These are phyloP conservation scores for Phalera bucephala DNA, from an alignment of 2,888 invertebrate species.

Conservation along the genomic window DNA sequence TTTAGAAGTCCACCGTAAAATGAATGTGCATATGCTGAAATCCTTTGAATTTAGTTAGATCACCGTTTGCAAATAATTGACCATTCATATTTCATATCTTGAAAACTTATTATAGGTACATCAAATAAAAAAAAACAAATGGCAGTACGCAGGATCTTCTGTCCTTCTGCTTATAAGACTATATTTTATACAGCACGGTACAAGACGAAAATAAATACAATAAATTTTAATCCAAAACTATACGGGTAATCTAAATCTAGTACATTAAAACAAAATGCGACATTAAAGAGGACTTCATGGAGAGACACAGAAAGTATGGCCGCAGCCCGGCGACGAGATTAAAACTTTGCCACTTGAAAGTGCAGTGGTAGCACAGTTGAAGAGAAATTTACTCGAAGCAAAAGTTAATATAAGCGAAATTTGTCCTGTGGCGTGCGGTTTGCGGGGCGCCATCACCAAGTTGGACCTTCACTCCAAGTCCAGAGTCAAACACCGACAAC, in stretches of 20 bases:
- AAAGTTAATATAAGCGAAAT: constrained; percentile 81
- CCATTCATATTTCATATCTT: too few relatives aligned
- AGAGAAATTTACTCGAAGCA: constrained; percentile 74
- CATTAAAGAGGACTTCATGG: constrained; percentile 24
- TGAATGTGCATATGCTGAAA: constrained; percentile 42
- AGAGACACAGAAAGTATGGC: constrained; percentile 42
- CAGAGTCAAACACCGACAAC: constrained; percentile 46
- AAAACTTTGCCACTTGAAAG: constrained; percentile 76
- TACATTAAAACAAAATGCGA: too few relatives aligned
- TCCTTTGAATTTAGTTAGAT: constrained; percentile 9
- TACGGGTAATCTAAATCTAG: neutral
- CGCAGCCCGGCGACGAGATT: constrained; percentile 59
- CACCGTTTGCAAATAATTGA: too few relatives aligned
- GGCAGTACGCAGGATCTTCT: too few relatives aligned
- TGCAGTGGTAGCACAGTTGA: constrained; percentile 69
- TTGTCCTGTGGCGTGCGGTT: constrained; percentile 70
- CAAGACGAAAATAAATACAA: too few relatives aligned
- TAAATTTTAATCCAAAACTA: too few relatives aligned
- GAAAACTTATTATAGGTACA: too few relatives aligned
- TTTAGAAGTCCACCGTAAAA: constrained; percentile 47
- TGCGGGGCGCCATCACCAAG: constrained; percentile 51
- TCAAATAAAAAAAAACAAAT: too few relatives aligned
- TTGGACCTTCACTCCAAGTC: constrained; percentile 53
- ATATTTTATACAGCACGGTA: too few relatives aligned
- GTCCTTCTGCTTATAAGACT: too few relatives aligned